Evolutionary conservation across 2,797 vertebrate species (phyloP), one percentile per base, ranked within the genome.

Genomic region (Cyprinella venusta): DNA sequence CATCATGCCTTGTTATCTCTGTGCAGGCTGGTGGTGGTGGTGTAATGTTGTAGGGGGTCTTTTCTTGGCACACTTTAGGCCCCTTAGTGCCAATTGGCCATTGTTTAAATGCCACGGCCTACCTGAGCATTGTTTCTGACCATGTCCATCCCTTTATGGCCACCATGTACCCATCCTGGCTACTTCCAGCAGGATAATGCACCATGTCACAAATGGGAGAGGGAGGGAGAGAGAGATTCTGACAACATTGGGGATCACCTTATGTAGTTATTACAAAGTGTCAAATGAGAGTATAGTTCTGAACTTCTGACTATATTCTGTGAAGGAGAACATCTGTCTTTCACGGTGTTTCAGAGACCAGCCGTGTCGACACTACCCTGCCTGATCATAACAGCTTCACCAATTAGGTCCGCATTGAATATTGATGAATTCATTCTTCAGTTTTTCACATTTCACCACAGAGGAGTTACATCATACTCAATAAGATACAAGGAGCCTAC

Each of bases 251-350:
- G 26, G 40, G 19, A 81, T 81, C 56, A 50, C 15, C 21, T 38
- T 65, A 65, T 36, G 54, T 76, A 59, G 64, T 68, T 68, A 79
- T 54, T 42, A 56, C 18, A 80, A 74, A 19, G 42, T 64, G 24
- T 9, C 69, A 64, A 59, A 64, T 30, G 80, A 81, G 56, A 81
- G 80, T 63, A 5, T 48, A 40, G 2, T 64, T 74, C 19, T 64
- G 69, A 63, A 40, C 2, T 64, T 74, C 19, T 52, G 56, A 50
- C 40, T 38, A 12, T 64, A 38, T 18, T 30, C 30, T 50, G 19
- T 38, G 80, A 74, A 81, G 30, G 42, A 63, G 69, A 50, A 64
- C 69, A 81, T 72, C 54, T 81, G 69, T 70, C 56, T 81, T 72
- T 80, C 40, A 45, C 36, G 36, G 30, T 18, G 21, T 38, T 38